Evolutionary conservation across 37 sponge, comb jelly and placozoan genomes (phyloP).

Genomic region (Cladorhizidae sp.): DNA sequence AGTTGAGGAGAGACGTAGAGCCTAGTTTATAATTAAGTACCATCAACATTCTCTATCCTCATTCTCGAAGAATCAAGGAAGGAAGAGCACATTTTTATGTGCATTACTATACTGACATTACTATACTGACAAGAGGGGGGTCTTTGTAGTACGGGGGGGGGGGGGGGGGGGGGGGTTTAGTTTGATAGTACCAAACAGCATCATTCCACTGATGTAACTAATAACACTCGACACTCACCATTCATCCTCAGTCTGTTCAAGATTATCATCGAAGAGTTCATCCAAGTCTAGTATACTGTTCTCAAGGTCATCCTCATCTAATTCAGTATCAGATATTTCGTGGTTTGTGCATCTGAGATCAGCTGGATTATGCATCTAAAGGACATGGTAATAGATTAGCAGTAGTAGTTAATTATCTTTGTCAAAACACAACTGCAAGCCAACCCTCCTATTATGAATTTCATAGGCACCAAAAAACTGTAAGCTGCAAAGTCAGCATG

Average conservation of each 20-base stretch:
- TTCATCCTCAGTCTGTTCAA: slow-evolving; percentile 32
- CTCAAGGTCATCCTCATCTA: slow-evolving; percentile 27
- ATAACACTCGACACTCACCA: too few species aligned
- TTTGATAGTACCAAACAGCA: too few species aligned
- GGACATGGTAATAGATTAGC: not conserved
- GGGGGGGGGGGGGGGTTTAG: too few species aligned
- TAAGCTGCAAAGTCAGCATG: too few species aligned
- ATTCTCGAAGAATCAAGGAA: not conserved
- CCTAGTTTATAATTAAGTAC: too few species aligned
- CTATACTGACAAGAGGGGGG: not conserved
- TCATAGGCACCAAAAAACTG: too few species aligned
- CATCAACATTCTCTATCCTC: not conserved
- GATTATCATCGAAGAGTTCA: not conserved
- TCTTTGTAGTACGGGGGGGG: not conserved
- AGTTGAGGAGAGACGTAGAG: slow-evolving; percentile 54
- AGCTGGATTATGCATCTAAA: too few species aligned
- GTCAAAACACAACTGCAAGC: too few species aligned
- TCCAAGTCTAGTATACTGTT: not conserved
- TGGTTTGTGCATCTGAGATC: too few species aligned
- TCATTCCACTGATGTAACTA: too few species aligned
- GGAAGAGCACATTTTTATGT: not conserved
- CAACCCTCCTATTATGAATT: too few species aligned
- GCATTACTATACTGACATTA: not conserved
- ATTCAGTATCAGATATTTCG: not conserved
- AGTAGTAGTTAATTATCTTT: too few species aligned